Conservation (phyloP, 2,113 vertebrate species). For the Anseranas semipalmata region DNA sequence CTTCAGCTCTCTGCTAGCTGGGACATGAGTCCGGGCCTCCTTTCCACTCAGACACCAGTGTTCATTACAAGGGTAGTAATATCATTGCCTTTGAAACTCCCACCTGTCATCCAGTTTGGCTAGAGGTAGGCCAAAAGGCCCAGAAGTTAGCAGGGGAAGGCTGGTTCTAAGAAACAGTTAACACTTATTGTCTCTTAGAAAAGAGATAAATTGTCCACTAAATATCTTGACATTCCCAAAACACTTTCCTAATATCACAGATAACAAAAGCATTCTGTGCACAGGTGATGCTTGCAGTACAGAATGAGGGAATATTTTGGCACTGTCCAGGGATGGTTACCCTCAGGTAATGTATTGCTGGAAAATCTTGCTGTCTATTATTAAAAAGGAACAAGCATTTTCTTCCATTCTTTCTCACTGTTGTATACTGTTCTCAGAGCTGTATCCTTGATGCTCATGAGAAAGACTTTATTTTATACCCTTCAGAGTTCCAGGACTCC, state of each 20-base stretch:
- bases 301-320: neutral
- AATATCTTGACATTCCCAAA: neutral
- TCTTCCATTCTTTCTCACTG: neutral
- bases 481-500: neutral
- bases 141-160: neutral
- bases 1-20: neutral
- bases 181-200: neutral
- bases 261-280: neutral
- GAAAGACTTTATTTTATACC: neutral
- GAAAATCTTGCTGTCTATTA: neutral
- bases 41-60: neutral
- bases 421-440: neutral
- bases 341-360: neutral
- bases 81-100: neutral
- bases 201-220: neutral
- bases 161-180: neutral
- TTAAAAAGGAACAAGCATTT: neutral
- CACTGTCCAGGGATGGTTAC: neutral
- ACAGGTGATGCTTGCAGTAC: fast-evolving
- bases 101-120: neutral
- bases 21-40: neutral
- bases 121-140: neutral
- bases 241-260: neutral
- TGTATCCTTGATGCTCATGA: neutral
- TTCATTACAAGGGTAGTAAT: neutral